Evolutionary conservation across 2,797 vertebrate species (phyloP).

Genomic region (Tapirus indicus): DNA sequence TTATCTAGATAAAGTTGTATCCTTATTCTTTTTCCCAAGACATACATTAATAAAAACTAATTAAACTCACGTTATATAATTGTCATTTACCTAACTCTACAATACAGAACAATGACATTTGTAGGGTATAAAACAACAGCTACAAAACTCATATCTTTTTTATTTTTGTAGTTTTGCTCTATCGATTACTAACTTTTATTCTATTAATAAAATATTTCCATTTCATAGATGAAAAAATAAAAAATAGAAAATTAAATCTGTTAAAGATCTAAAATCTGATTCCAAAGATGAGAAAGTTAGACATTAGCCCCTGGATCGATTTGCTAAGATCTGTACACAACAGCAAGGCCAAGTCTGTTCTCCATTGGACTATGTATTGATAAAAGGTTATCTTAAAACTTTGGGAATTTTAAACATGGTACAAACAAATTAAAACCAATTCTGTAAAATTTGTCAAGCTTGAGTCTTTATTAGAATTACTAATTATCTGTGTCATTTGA

Average conservation of each 20-base stretch:
- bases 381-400: constrained; percentile 46
- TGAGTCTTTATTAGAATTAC: constrained; percentile 77
- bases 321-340: background rate
- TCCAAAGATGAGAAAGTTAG: background rate
- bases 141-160: background rate
- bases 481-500: constrained; percentile 82
- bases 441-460: constrained; percentile 66
- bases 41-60: background rate
- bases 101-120: background rate
- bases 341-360: background rate
- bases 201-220: background rate
- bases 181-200: background rate
- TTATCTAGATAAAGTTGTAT: background rate
- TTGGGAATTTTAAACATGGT: constrained; percentile 6
- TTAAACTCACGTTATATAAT: background rate
- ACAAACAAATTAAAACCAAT: constrained; percentile 64
- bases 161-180: background rate
- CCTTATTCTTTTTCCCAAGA: background rate
- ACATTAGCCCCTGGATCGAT: background rate
- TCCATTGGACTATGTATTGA: background rate
- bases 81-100: background rate
- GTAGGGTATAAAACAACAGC: background rate
- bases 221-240: background rate
- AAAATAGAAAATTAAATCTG: background rate
- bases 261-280: background rate